phyloP scores from a whole-genome alignment of 2,888 invertebrate genomes.

The Cheilosia vernalis region DNA sequence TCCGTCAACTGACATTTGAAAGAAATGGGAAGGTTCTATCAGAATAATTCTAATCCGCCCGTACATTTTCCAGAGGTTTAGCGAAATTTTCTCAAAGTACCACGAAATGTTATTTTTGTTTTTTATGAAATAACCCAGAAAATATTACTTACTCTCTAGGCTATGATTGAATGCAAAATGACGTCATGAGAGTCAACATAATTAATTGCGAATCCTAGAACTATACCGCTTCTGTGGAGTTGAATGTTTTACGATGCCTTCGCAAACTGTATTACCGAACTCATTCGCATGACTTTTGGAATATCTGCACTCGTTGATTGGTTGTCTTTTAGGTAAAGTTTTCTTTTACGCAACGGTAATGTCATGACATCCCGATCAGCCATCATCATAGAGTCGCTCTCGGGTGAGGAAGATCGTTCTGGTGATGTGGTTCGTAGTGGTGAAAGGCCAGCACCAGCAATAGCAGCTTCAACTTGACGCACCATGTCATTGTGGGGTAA shows the following conservation, averaged over 20 bases:
- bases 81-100: not conserved
- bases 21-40: too few species aligned
- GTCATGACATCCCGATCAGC: slow-evolving; percentile 86
- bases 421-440: slow-evolving; percentile 86
- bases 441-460: slow-evolving; percentile 85
- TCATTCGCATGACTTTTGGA: slow-evolving; percentile 84
- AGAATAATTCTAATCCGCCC: too few species aligned
- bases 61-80: not conserved
- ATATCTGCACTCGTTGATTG: slow-evolving; percentile 80
- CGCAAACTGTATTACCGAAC: slow-evolving; percentile 94
- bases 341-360: slow-evolving; percentile 91
- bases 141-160: slow-evolving; percentile 15
- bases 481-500: slow-evolving; percentile 83
- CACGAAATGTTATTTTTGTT: not conserved
- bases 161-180: slow-evolving; percentile 56
- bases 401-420: slow-evolving; percentile 84
- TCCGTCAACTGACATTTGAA: too few species aligned
- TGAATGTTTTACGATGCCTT: slow-evolving; percentile 85
- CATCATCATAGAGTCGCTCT: slow-evolving; percentile 84
- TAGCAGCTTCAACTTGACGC: slow-evolving; percentile 86
- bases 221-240: slow-evolving; percentile 25
- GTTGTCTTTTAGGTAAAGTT: slow-evolving; percentile 89
- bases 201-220: slow-evolving; percentile 56
- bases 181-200: slow-evolving; percentile 64
- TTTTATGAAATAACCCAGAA: slow-evolving; percentile 35